Percentiles rank a stretch among this genome's conserved stretches.
Conservation (phyloP, 1,140 invertebrate genomes). For the Bombus superbus region DNA sequence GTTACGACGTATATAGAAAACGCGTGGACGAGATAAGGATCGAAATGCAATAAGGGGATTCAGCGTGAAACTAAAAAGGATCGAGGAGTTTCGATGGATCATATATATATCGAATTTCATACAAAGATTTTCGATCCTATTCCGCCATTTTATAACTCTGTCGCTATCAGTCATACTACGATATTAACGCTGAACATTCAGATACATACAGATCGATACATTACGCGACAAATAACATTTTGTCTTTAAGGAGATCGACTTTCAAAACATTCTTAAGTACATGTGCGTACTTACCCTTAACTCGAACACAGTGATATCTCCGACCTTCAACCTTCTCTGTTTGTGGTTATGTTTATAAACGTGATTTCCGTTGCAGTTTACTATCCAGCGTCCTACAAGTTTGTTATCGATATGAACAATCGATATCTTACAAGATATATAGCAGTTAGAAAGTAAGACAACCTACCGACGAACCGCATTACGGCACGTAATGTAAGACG, state of each 20-base stretch:
- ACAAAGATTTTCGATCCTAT: not conserved
- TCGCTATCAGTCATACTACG: not conserved
- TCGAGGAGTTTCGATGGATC: not conserved
- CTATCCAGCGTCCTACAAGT: not conserved
- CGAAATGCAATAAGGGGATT: not conserved
- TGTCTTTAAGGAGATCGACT: no score
- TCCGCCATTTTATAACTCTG: not conserved
- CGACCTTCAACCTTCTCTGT: not conserved
- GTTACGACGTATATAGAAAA: not conserved
- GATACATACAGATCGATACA: no score
- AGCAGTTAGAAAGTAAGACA: not conserved
- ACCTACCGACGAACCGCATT: not conserved
- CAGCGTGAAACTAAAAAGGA: not conserved
- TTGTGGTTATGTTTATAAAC: not conserved
- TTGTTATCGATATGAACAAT: not conserved
- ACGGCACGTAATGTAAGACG: conserved; percentile 1
- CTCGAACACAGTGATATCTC: no score
- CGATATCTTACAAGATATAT: not conserved
- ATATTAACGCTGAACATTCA: no score
- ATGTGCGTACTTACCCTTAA: no score
- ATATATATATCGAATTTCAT: not conserved
- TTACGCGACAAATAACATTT: no score
- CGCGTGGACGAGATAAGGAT: not conserved
- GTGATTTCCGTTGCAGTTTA: not conserved
- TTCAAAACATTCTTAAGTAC: no score